Percentiles rank a stretch among this genome's conserved stretches.
These are phyloP conservation scores for Thera obeliscata DNA, from an alignment of 2,888 invertebrate genomes.

Conservation along the genomic window DNA sequence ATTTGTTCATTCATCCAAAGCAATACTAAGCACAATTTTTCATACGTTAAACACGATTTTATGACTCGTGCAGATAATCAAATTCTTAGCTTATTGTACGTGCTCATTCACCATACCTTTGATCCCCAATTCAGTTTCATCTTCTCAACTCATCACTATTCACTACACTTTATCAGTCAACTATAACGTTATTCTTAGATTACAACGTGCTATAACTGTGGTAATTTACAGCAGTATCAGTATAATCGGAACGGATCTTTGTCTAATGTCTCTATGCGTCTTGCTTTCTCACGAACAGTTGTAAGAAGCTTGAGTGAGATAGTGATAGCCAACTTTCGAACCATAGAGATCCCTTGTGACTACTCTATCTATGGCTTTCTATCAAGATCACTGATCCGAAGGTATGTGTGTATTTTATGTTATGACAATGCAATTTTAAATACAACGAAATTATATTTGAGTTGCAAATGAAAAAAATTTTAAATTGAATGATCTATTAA, in stretches of 20 bases:
- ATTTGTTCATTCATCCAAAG: conserved; percentile 8
- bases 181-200: conserved; percentile 35
- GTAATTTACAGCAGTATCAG: conserved; percentile 7
- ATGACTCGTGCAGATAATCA: not conserved
- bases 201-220: conserved; percentile 11
- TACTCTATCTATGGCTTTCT: too few relatives aligned
- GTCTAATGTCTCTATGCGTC: not conserved
- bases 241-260: not conserved
- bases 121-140: conserved; percentile 37
- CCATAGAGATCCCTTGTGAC: too few relatives aligned
- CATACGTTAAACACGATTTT: not conserved
- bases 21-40: not conserved
- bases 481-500: conserved; percentile 2
- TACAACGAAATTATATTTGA: not conserved
- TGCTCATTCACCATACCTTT: conserved; percentile 17
- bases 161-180: conserved; percentile 31
- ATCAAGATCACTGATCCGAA: too few relatives aligned
- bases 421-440: not conserved
- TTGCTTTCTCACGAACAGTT: not conserved
- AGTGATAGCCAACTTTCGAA: not conserved
- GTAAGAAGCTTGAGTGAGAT: not conserved
- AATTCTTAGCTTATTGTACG: not conserved
- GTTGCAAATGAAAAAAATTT: not conserved
- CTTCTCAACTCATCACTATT: conserved; percentile 21
- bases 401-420: too few relatives aligned